Conservation (phyloP, 2,888 invertebrate species). For the Phortica okadai region DNA sequence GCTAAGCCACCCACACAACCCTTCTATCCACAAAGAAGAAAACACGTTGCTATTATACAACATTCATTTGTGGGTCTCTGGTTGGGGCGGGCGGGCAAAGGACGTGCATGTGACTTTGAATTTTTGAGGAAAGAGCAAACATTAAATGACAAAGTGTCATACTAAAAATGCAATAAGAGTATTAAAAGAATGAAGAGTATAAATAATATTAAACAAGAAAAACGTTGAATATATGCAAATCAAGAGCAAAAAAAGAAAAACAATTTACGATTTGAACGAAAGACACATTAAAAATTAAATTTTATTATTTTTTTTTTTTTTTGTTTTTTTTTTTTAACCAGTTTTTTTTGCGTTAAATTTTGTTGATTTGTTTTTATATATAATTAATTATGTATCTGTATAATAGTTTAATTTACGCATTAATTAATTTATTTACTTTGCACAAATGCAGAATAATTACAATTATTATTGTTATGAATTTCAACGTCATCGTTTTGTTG, state of each 20-base stretch:
- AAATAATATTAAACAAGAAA: neutral
- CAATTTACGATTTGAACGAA: constrained; percentile 70
- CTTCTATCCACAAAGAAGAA: no score
- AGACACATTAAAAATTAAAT: constrained; percentile 73
- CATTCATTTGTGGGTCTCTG: neutral
- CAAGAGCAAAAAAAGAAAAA: constrained; percentile 38
- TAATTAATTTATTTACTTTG: constrained; percentile 52
- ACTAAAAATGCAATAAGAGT: constrained; percentile 52
- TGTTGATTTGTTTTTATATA: constrained; percentile 56
- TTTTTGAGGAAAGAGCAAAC: neutral
- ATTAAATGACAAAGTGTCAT: neutral
- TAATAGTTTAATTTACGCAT: constrained; percentile 53
- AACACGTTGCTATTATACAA: constrained; percentile 10
- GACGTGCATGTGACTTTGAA: neutral
- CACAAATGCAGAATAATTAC: constrained; percentile 67
- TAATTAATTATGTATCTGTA: constrained; percentile 52
- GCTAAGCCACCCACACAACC: no score
- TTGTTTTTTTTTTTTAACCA: constrained; percentile 50
- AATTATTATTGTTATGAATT: constrained; percentile 66
- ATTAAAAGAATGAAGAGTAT: neutral
- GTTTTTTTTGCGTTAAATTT: constrained; percentile 50
- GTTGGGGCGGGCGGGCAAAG: neutral
- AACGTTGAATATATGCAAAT: constrained; percentile 26
- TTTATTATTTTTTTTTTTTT: constrained; percentile 64
- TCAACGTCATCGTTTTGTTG: constrained; percentile 37